Base-by-base conservation (phyloP, 2,797 vertebrate genomes). In the Falco biarmicus region DNA sequence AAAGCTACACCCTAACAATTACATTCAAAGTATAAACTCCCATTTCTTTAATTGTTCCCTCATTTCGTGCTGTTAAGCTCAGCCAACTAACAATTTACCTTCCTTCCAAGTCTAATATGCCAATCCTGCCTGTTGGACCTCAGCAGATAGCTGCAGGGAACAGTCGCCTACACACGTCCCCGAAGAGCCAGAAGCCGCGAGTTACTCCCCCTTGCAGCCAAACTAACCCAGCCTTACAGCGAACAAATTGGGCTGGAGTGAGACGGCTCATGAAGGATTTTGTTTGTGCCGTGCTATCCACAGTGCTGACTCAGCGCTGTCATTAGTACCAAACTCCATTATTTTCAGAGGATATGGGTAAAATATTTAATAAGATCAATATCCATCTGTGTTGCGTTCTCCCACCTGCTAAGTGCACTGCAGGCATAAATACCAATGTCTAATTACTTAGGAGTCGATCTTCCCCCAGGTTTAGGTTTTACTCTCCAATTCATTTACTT, bases 1-100 rank as follows among this genome's bases (percentile, higher is more conserved):
- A 91, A 77, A 90, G 68, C 78, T 93, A 92, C 86, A 91, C 79
- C 92, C 83, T 89, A 73, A 80, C 65, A 89, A 86, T 93, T 89
- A 95, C 14, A 93, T 84, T 93, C 45, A 75, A 89, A 93, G 64
- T n/a, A 69, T 70, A 65, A 94, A 83, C 70, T 90, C 77, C 13
- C 25, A 54, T 87, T 84, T 89, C 81, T 87, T 93, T 89, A 87
- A 90, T 77, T 74, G 80, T 76, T 95, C 80, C 66, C 82, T 94
- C 41, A 66, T 90, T 94, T 84, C 64, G 93, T 64, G 45, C 74
- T 76, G 28, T 89, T 91, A 77, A 82, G 85, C 45, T 81, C 54
- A 74, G 68, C 32, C 84, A 95, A 25, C 29, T 51, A 87, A 76
- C 34, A 90, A 51, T 75, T 85, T 60, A 63, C 85, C 69, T 90